phyloP scores from a whole-genome alignment of 2,113 vertebrate genomes.

The Siphamia tubifer region DNA sequence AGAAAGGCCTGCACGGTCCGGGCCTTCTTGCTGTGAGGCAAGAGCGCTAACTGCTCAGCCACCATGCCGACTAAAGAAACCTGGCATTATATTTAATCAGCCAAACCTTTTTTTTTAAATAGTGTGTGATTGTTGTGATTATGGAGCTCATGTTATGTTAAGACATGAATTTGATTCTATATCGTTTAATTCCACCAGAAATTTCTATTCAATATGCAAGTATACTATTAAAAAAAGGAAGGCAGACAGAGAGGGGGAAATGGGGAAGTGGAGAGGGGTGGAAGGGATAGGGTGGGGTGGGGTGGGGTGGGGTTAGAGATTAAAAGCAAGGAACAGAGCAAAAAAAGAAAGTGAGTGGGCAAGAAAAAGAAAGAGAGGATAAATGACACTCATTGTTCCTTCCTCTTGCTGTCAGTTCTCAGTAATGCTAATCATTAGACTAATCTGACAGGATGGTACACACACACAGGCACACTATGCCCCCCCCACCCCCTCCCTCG shows the following conservation, averaged over 20 bases:
- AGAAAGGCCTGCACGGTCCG: too few species aligned
- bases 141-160: background rate
- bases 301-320: constrained; percentile 33
- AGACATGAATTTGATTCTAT: too few species aligned
- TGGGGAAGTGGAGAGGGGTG: background rate
- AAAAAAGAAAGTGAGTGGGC: constrained; percentile 55
- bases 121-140: background rate
- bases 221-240: background rate
- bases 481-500: background rate
- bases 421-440: constrained; percentile 80
- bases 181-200: background rate
- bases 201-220: background rate
- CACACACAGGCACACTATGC: constrained; percentile 26
- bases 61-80: too few species aligned
- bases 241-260: background rate
- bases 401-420: constrained; percentile 78
- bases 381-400: constrained; percentile 79
- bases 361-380: constrained; percentile 66
- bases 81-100: constrained; percentile 30
- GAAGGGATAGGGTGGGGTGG: background rate
- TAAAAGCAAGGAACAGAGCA: constrained; percentile 54
- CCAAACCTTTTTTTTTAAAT: background rate
- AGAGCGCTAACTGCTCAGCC: too few species aligned
- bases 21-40: too few species aligned
- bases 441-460: constrained; percentile 78